phyloP scores from a whole-genome alignment of 2,888 invertebrate species.

The Caenorhabditis sulstoni region DNA sequence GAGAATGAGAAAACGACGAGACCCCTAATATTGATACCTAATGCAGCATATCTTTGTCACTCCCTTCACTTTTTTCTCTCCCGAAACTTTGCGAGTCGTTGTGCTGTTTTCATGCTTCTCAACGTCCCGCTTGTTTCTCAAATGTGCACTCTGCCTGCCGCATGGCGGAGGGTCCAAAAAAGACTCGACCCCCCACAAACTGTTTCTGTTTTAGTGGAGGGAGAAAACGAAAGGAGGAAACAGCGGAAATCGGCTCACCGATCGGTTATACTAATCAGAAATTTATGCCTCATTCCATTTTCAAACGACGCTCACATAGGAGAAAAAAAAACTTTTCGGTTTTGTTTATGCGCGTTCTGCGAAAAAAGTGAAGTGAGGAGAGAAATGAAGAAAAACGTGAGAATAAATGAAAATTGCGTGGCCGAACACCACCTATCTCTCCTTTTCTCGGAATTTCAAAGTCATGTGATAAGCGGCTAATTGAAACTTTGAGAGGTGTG shows the following conservation, averaged over 20 bases:
- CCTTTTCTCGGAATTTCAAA: conserved; percentile 1
- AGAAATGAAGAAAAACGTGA: conserved; percentile 1
- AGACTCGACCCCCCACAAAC: not conserved
- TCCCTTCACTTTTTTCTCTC: not conserved
- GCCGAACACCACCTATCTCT: conserved; percentile 2
- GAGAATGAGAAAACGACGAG: not conserved
- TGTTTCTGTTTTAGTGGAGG: not conserved
- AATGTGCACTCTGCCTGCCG: conserved; percentile 15
- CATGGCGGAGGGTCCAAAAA: conserved; percentile 1
- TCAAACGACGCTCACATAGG: not conserved
- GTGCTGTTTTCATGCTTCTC: conserved; percentile 39
- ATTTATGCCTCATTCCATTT: conserved; percentile 14
- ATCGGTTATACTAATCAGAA: conserved; percentile 3
- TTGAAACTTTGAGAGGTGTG: too few relatives aligned
- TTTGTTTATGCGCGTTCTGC: conserved; percentile 10
- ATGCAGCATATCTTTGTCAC: not conserved
- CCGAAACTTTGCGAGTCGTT: too few relatives aligned
- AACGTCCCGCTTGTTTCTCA: conserved; percentile 27
- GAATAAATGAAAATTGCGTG: not conserved
- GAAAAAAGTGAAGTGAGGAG: not conserved
- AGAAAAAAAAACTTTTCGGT: not conserved
- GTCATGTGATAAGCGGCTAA: not conserved
- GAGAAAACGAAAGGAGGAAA: not conserved
- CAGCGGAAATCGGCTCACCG: not conserved
- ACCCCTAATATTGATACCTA: conserved; percentile 17